These are phyloP conservation scores for Campopleginae sp. DNA, from an alignment of 2,888 invertebrate species.

Conservation along the genomic window DNA sequence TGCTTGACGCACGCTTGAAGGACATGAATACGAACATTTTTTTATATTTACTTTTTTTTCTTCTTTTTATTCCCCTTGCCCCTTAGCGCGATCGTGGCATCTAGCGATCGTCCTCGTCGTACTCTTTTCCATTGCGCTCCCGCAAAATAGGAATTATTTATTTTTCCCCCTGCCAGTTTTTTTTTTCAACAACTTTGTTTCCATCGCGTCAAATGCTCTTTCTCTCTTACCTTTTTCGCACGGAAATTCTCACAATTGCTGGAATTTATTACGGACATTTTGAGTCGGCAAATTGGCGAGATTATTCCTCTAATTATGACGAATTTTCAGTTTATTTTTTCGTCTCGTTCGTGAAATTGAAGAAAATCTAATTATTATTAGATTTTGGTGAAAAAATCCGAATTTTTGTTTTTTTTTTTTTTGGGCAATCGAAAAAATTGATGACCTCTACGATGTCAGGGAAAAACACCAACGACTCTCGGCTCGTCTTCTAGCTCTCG, in stretches of 20 bases:
- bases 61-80: constrained; percentile 27
- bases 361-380: no score
- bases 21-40: constrained; percentile 63
- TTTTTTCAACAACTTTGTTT: constrained; percentile 14
- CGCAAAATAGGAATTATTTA: constrained; percentile 22
- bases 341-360: no score
- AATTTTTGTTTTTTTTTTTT: constrained; percentile 70
- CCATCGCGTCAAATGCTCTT: neutral
- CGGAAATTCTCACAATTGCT: neutral
- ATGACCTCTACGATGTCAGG: no score
- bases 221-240: neutral
- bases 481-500: no score
- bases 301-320: neutral
- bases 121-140: neutral
- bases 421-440: constrained; percentile 6
- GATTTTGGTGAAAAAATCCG: no score
- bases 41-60: constrained; percentile 43
- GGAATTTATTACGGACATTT: neutral
- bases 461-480: no score
- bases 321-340: neutral
- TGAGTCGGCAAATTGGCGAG: no score
- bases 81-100: neutral
- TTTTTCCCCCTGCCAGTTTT: neutral
- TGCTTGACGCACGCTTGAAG: constrained; percentile 42
- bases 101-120: neutral